Base-by-base conservation (phyloP, 2,113 vertebrate genomes). In the Oncorhynchus mykiss region DNA sequence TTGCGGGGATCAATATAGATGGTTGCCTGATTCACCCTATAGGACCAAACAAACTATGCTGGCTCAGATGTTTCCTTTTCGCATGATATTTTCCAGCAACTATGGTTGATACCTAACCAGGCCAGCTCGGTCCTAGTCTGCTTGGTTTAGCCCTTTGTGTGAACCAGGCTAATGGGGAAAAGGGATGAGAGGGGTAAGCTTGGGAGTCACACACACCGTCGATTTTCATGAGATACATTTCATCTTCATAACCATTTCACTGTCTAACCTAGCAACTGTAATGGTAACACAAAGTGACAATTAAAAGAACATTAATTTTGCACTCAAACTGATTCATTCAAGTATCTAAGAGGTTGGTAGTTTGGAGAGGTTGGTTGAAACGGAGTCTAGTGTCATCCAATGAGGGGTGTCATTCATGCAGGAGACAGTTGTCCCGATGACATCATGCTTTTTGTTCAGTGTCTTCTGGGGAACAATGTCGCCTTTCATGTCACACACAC, bases 401-500 rank as follows among this genome's bases (percentile, higher is more conserved):
- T 88, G 84, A 88, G 90, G 84, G 88, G 83, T 80, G 86, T 87
- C 87, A 85, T 86, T 82, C 84, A 86, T 71, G 77, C 68, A 79
- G 85, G 74, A 74, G 82, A 85, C 69, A 2, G 70, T 78, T 77
- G 82, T 83, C 73, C 80, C 71, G 77, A 87, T 93, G 89, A 93
- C 88, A 89, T 93, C 92, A 93, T 89, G 83, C 71, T 84, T 86
- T 92, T 89, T 90, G 88, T 90, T 91, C 86, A 76, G 73, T 86
- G 88, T 89, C 84, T 91, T 90, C 86, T 80, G 22, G 82, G 81
- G 86, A 87, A 92, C 92, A 92, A 91, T 88, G 82, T 60, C 81
- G 78, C 77, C 87, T 86, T 90, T 91, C 78, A 89, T 88, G 70
- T 62, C 78, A 59, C 39, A 59, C 39, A 9, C 39, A 45, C 39